Percentiles rank a stretch among this genome's conserved stretches.
phyloP scores from a whole-genome alignment of 2,888 invertebrate species.

The Drosophila borealis region DNA sequence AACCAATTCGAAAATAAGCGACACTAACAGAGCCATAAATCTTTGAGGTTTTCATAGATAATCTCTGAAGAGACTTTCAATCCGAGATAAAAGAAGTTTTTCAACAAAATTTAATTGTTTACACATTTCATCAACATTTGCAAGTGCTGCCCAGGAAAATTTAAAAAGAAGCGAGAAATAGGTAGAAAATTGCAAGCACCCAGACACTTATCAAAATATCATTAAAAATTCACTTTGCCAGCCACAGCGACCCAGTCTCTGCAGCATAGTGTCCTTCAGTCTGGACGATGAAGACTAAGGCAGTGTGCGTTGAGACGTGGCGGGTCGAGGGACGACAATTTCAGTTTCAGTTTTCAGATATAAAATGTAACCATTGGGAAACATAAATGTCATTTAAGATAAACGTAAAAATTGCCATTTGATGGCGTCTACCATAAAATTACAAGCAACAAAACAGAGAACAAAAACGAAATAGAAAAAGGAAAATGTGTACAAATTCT shows the following conservation, averaged over 20 bases:
- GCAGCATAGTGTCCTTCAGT: background rate
- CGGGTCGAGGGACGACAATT: conserved; percentile 22
- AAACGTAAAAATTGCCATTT: conserved; percentile 75
- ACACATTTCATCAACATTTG: conserved; percentile 11
- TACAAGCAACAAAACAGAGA: conserved; percentile 22
- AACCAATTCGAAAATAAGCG: conserved; percentile 4
- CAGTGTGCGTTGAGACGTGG: background rate
- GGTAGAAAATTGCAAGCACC: conserved; percentile 23
- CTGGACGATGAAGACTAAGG: conserved; percentile 4
- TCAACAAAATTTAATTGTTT: background rate
- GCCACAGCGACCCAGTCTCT: conserved; percentile 11
- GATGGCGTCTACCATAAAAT: conserved; percentile 56
- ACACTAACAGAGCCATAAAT: conserved; percentile 41
- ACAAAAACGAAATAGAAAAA: conserved; percentile 15
- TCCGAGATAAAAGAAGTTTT: background rate
- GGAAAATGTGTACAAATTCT: conserved; percentile 15
- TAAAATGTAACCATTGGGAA: conserved; percentile 75
- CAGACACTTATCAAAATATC: conserved; percentile 65
- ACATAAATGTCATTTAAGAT: conserved; percentile 78
- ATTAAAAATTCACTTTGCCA: conserved; percentile 73
- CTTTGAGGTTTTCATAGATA: background rate
- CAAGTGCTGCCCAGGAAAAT: too few species aligned
- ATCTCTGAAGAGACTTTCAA: too few species aligned
- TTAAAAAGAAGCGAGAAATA: background rate
- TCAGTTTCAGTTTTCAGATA: conserved; percentile 49